These are phyloP conservation scores for Euura saliciscinereae DNA, from an alignment of 1,140 invertebrate species.

Conservation along the genomic window DNA sequence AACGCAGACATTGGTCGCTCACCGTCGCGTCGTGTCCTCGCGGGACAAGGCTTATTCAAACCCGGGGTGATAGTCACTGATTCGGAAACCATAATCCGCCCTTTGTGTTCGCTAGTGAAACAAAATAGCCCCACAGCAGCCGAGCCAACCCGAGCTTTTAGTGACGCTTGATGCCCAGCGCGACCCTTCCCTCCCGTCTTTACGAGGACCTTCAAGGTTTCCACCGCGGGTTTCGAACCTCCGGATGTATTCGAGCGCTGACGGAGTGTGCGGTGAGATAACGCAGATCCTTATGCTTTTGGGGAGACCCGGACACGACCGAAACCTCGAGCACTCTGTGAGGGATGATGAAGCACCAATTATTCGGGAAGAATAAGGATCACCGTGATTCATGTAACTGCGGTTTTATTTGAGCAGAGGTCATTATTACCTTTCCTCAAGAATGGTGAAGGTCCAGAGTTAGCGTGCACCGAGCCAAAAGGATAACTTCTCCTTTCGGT, in stretches of 20 bases:
- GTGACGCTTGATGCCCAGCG: not conserved
- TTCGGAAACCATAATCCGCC: conserved; percentile 47
- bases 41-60: not conserved
- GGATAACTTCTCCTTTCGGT: too few species aligned
- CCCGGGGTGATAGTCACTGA: conserved; percentile 35
- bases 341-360: too few species aligned
- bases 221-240: not conserved
- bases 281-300: not conserved
- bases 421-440: too few species aligned
- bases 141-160: not conserved
- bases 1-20: not conserved
- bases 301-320: not conserved
- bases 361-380: too few species aligned
- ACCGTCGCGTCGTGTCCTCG: not conserved
- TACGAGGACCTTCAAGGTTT: not conserved
- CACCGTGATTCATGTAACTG: too few species aligned
- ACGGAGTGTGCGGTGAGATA: not conserved
- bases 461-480: too few species aligned
- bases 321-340: not conserved
- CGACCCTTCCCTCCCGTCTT: not conserved
- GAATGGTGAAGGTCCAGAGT: too few species aligned
- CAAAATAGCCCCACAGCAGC: conserved; percentile 34
- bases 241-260: not conserved
- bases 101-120: conserved; percentile 39
- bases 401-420: too few species aligned